Conservation (phyloP, 2,113 vertebrate genomes). For the Gnathonemus longibarbis region DNA sequence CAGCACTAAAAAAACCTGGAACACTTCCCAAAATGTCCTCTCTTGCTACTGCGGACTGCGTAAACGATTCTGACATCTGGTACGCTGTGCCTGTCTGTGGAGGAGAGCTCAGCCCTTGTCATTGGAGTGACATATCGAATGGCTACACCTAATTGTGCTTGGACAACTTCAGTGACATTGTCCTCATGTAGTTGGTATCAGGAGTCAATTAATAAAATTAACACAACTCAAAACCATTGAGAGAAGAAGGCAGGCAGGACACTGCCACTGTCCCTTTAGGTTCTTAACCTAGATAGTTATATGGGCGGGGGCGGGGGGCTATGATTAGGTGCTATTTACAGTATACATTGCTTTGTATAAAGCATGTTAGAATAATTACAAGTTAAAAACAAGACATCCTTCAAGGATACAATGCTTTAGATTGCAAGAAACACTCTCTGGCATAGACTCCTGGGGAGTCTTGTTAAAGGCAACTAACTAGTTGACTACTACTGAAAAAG, state of each 20-base stretch:
- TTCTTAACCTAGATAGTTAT: neutral
- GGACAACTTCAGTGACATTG: neutral
- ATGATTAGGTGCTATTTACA: neutral
- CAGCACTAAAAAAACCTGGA: neutral
- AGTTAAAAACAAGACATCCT: conserved; percentile 16
- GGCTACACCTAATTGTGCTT: neutral
- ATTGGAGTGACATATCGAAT: neutral
- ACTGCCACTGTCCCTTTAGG: neutral
- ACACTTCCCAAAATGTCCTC: neutral
- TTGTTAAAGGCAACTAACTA: neutral
- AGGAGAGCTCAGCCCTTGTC: neutral
- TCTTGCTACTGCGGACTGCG: neutral
- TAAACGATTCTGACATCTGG: neutral
- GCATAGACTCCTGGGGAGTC: neutral
- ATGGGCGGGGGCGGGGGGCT: neutral
- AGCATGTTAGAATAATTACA: conserved; percentile 16
- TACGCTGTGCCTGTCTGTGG: neutral
- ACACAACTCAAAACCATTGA: neutral
- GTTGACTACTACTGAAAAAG: neutral
- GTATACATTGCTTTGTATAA: conserved; percentile 27
- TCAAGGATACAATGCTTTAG: conserved; percentile 20
- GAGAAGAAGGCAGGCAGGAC: neutral
- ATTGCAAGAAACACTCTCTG: conserved; percentile 2
- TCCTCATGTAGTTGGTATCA: neutral
- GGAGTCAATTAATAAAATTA: neutral